phyloP scores from a whole-genome alignment of 2,888 invertebrate genomes.

The Tuta absoluta region DNA sequence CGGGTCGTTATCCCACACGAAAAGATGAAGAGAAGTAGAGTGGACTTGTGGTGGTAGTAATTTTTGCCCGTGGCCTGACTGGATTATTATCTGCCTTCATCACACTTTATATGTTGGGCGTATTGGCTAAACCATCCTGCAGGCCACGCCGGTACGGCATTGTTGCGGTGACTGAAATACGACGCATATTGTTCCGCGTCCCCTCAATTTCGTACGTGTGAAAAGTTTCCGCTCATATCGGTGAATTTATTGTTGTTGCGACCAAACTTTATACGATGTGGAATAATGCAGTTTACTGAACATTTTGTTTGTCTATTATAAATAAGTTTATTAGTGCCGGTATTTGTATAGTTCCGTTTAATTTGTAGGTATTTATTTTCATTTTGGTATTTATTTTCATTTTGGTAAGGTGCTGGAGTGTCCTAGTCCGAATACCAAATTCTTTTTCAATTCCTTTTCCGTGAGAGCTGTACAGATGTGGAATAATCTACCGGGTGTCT shows the following conservation, averaged over 20 bases:
- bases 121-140: background rate
- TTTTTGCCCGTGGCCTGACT: too few relatives aligned
- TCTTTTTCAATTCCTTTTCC: too few relatives aligned
- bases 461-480: too few relatives aligned
- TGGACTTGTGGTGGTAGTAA: too few relatives aligned
- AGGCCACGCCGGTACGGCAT: conserved; percentile 34
- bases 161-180: conserved; percentile 33
- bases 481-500: too few relatives aligned
- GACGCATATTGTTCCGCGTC: conserved; percentile 36
- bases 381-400: background rate
- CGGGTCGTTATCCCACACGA: too few relatives aligned
- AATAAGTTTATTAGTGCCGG: background rate
- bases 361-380: background rate
- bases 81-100: background rate
- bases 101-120: background rate
- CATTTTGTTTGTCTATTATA: background rate
- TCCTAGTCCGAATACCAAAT: too few relatives aligned
- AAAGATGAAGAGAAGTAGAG: too few relatives aligned
- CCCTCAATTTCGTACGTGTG: conserved; percentile 37
- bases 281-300: conserved; percentile 14
- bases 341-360: background rate
- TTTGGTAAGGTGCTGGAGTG: too few relatives aligned
- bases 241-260: conserved; percentile 35
- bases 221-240: conserved; percentile 37
- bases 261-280: conserved; percentile 28